phyloP scores from a whole-genome alignment of 2,113 vertebrate genomes.

The Callipepla squamata region DNA sequence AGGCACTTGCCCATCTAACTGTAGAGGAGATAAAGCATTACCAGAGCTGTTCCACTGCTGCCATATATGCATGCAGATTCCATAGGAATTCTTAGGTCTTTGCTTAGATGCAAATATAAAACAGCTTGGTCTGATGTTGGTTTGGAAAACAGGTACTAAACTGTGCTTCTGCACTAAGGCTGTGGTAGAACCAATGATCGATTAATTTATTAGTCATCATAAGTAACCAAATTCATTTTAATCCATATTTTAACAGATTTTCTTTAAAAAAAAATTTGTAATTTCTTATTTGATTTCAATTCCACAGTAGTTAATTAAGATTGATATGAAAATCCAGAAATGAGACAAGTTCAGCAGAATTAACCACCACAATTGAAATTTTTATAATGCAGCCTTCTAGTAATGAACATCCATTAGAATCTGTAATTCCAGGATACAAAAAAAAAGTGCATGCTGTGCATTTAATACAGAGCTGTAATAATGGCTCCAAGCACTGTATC shows the following conservation, averaged over 20 bases:
- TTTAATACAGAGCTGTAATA: conserved; percentile 18
- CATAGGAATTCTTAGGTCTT: neutral
- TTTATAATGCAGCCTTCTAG: neutral
- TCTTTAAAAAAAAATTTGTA: neutral
- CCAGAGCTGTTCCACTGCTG: neutral
- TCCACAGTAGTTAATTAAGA: conserved; percentile 10
- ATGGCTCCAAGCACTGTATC: neutral
- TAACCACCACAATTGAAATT: neutral
- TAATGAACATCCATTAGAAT: neutral
- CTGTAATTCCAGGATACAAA: neutral
- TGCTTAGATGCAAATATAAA: neutral
- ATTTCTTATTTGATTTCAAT: neutral
- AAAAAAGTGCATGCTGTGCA: conserved; percentile 11
- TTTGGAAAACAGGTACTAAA: neutral
- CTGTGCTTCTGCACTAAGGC: neutral
- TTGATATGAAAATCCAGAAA: conserved; percentile 13
- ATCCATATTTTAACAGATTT: neutral
- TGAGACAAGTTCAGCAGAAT: neutral
- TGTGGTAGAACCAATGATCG: neutral
- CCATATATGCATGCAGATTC: neutral
- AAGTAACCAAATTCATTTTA: neutral
- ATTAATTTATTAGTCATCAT: neutral
- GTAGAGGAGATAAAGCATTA: neutral
- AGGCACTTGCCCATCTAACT: neutral
- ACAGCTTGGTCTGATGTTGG: neutral